These are phyloP conservation scores for Pyrocoelia pectoralis DNA, from an alignment of 2,888 invertebrate genomes.

Conservation along the genomic window DNA sequence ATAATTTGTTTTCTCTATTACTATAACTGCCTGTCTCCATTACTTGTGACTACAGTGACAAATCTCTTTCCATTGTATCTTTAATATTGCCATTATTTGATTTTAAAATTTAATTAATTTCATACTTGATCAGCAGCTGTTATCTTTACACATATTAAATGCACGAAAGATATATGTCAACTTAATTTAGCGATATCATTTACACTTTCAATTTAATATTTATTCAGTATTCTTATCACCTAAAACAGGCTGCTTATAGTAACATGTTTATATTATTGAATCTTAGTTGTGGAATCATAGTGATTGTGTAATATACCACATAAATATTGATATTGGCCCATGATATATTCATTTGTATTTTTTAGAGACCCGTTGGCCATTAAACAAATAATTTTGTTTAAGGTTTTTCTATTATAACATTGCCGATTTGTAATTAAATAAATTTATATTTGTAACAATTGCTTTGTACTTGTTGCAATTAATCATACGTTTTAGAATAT, in stretches of 20 bases:
- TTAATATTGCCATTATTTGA: neutral
- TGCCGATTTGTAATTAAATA: slow-evolving; percentile 60
- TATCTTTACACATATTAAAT: neutral
- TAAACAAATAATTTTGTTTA: slow-evolving; percentile 49
- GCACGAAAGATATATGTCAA: neutral
- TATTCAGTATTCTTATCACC: neutral
- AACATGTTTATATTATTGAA: slow-evolving; percentile 45
- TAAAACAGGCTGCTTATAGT: slow-evolving; percentile 39
- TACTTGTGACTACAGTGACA: too few relatives aligned
- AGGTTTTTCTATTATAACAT: slow-evolving; percentile 55
- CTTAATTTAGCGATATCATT: neutral
- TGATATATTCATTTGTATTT: slow-evolving; percentile 47
- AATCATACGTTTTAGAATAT: too few relatives aligned
- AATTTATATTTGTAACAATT: slow-evolving; percentile 58
- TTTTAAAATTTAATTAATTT: neutral
- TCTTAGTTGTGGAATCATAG: slow-evolving; percentile 53
- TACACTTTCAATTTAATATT: too few relatives aligned
- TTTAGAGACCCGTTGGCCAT: slow-evolving; percentile 46
- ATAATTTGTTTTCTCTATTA: neutral
- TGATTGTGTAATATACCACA: slow-evolving; percentile 44
- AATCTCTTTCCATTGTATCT: neutral
- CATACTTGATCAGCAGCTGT: neutral
- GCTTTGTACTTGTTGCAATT: neutral
- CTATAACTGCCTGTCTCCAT: slow-evolving; percentile 11
- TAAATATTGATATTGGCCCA: slow-evolving; percentile 52